Evolutionary conservation across 2,888 invertebrate species (phyloP), one percentile per base, ranked within the genome.

Genomic region (Amphipyra tragopoginis): DNA sequence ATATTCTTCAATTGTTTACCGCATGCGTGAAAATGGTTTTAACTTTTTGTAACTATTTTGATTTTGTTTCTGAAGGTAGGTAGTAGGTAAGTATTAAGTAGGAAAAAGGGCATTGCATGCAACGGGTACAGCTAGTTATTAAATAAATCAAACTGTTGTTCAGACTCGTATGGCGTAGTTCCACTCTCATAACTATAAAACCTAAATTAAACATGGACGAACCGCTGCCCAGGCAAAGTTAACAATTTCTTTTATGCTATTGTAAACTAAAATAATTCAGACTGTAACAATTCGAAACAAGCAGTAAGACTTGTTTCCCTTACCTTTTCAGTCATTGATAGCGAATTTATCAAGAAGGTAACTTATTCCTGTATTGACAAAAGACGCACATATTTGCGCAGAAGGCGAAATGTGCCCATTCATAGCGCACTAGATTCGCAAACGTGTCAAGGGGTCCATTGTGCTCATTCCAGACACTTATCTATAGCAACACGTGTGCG

Each of bases 401-500:
- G 39, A 52, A 26, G 36, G 14, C 10, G 36, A 49, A 62, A 58
- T 53, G 50, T 33, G 45, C 10, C 48, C 43, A 60, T 64, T 63
- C 48, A 48, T 21, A 34, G 42, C 11, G 36, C 44, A 36, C 49
- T 67, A 61, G 51, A 63, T 61, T 64, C 45, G 56, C 65, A 34
- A 33, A 45, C 38, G 48, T 61, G 50, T 76, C 54, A 65, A 67
- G 48, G 62, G 57, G 54, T 5, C 34, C 62, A 54, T 58, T 73
- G 67, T 73, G 9, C 38, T 21, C 15, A 9, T 21, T 21, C 39
- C 33, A 45, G 54, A 36, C 57, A 44, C 43, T 75, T 72, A 67
- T 62, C 54, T 61, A 61, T 42, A 44, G 34, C 43, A n/a, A 59
- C 73, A 76, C 67, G 70, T 64, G 70, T 59, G 38, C 48, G 14